Evolutionary conservation across 35 echinoderm and acorn worm genomes (phyloP).

Genomic region (Amphiura filiformis): DNA sequence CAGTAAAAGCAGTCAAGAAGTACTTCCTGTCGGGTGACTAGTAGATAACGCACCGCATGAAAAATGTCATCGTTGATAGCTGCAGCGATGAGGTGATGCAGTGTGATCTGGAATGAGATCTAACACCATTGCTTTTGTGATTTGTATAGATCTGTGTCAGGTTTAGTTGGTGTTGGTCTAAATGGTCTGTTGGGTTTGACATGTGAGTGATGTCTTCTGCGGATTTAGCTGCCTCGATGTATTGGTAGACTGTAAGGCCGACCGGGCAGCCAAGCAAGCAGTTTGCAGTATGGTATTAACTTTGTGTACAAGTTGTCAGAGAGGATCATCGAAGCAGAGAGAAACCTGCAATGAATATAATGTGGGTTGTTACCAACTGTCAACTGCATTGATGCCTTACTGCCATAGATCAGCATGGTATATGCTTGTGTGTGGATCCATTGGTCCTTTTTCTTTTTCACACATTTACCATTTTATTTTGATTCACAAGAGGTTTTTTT

Average conservation of each 20-base stretch:
- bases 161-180: not conserved
- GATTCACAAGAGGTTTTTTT: no score
- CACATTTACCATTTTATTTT: no score
- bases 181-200: not conserved
- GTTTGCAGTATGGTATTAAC: no score
- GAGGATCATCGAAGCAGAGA: not conserved
- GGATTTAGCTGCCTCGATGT: no score
- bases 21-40: not conserved
- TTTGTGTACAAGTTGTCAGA: conserved; percentile 5
- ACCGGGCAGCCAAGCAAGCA: not conserved
- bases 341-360: no score
- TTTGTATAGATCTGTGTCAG: not conserved
- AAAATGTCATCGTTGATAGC: not conserved
- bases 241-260: not conserved
- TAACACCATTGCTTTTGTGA: not conserved
- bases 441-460: no score
- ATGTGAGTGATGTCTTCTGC: not conserved
- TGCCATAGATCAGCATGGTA: no score
- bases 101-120: not conserved
- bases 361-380: no score
- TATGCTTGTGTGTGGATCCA: no score
- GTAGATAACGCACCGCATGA: not conserved
- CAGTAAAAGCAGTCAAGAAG: not conserved
- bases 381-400: no score
- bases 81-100: not conserved